Conservation (phyloP, 1,140 invertebrate species). For the Dendroctonus ponderosae region DNA sequence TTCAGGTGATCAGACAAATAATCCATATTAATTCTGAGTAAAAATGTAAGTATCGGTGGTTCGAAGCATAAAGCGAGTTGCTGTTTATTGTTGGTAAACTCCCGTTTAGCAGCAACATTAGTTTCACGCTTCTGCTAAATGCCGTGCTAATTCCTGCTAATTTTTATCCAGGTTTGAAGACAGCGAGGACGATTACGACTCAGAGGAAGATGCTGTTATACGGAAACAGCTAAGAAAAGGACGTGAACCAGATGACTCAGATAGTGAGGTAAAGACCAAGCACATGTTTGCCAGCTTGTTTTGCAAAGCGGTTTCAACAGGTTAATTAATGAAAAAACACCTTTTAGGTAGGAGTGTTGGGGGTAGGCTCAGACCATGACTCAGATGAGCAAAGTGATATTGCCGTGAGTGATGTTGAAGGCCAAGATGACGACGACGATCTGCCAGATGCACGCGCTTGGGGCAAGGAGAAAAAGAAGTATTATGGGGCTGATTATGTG, state of each 20-base stretch:
- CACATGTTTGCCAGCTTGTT: background rate
- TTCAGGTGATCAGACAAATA: no score
- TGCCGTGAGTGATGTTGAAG: slow-evolving; percentile 72
- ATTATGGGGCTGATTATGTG: slow-evolving; percentile 84
- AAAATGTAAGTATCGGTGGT: no score
- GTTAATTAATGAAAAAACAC: background rate
- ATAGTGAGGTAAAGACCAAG: background rate
- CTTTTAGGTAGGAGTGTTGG: slow-evolving; percentile 52
- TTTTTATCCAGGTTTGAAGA: background rate
- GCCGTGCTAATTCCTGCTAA: background rate
- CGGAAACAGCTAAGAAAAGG: no score
- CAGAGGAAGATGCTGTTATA: no score
- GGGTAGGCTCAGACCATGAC: slow-evolving; percentile 43
- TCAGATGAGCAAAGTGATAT: slow-evolving; percentile 51
- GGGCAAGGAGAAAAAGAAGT: slow-evolving; percentile 77
- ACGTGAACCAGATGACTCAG: no score
- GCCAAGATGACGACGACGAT: slow-evolving; percentile 62
- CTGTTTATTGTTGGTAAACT: no score
- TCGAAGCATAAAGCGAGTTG: no score
- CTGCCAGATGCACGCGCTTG: slow-evolving; percentile 80
- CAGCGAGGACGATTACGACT: no score
- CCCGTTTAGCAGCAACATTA: no score
- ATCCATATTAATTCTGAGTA: no score
- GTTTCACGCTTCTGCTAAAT: background rate
- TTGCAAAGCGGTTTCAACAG: background rate